These are phyloP conservation scores for Willowsia nigromaculata DNA, from an alignment of 2,888 invertebrate genomes.

Conservation along the genomic window DNA sequence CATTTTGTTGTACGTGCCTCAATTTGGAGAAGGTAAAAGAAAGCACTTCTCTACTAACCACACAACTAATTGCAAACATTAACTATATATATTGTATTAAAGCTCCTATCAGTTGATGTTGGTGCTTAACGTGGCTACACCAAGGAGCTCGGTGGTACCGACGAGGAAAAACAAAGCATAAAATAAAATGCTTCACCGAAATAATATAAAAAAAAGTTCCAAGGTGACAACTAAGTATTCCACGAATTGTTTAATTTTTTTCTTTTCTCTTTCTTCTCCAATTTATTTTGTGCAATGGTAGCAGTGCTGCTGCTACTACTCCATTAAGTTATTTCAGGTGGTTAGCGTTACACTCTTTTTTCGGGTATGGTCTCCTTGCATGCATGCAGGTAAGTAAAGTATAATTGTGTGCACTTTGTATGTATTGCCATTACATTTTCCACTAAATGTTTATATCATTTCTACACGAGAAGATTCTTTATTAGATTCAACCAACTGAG, in stretches of 20 bases:
- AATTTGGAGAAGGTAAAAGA: not conserved
- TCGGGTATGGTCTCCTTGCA: not conserved
- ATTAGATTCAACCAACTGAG: not conserved
- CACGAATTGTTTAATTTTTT: conserved; percentile 24
- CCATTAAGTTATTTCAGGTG: conserved; percentile 46
- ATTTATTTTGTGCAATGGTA: not conserved
- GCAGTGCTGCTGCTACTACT: not conserved
- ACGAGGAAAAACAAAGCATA: not conserved
- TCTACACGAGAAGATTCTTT: not conserved
- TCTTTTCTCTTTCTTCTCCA: not conserved
- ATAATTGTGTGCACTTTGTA: not conserved
- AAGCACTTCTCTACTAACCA: too few species aligned
- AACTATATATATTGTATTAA: not conserved
- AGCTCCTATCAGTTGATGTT: not conserved
- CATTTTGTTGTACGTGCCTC: not conserved
- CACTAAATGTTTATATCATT: not conserved
- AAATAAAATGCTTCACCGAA: not conserved
- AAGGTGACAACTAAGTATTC: conserved; percentile 59
- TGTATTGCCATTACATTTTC: not conserved
- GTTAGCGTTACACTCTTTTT: not conserved
- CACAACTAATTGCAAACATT: not conserved
- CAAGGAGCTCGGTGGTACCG: not conserved
- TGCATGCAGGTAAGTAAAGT: not conserved
- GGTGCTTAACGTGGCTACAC: not conserved
- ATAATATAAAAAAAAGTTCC: conserved; percentile 45